Conservation (phyloP, 2,113 vertebrate species). For the Asarcornis scutulata region DNA sequence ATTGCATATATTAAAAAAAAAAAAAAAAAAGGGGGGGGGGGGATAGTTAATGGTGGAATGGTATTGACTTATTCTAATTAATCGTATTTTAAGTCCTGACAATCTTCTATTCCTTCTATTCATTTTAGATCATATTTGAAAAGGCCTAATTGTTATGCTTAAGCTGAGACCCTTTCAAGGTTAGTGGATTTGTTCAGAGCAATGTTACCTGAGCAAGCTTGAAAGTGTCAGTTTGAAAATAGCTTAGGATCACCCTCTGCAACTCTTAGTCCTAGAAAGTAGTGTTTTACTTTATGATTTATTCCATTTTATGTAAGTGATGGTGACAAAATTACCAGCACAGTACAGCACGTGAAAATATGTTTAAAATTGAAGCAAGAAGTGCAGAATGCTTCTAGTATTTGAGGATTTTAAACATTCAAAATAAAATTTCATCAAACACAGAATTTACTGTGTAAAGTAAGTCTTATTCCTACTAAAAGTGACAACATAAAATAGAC, state of each 20-base stretch:
- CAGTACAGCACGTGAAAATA: neutral
- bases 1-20: neutral
- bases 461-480: neutral
- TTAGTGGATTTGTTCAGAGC: neutral
- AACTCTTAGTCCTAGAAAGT: neutral
- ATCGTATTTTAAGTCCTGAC: neutral
- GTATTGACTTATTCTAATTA: neutral
- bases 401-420: neutral
- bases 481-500: neutral
- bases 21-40: neutral
- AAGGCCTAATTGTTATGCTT: neutral
- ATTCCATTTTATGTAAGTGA: conserved; percentile 14
- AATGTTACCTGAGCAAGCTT: neutral
- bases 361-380: neutral
- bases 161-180: neutral
- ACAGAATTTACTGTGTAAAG: neutral
- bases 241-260: neutral
- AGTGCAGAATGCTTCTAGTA: neutral
- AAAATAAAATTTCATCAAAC: neutral
- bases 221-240: neutral
- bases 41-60: neutral
- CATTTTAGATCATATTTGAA: neutral
- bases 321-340: neutral
- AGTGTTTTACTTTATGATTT: neutral
- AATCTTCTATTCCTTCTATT: neutral